Evolutionary conservation across 1,140 invertebrate species (phyloP).

Genomic region (Condylostylus longicornis): DNA sequence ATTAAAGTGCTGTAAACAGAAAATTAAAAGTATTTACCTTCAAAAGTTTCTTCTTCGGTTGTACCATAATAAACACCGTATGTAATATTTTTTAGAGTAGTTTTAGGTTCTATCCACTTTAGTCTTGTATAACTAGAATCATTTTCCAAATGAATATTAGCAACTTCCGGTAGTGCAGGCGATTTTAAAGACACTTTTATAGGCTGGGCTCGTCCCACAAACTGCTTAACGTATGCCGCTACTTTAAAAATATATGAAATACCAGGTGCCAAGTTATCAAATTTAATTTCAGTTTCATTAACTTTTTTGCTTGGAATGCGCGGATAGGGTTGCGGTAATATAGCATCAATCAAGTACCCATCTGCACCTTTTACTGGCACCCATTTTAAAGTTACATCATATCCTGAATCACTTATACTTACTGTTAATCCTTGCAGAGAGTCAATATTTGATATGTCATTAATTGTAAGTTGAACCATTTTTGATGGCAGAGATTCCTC

Average conservation of each 20-base stretch:
- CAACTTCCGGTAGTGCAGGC: constrained; percentile 36
- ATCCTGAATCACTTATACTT: constrained; percentile 31
- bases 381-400: constrained; percentile 45
- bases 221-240: constrained; percentile 41
- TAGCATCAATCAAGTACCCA: constrained; percentile 42
- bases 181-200: constrained; percentile 41
- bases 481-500: constrained; percentile 42
- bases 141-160: constrained; percentile 38
- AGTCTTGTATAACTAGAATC: constrained; percentile 46
- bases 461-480: constrained; percentile 40
- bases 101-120: constrained; percentile 44
- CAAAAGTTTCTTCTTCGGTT: constrained; percentile 33
- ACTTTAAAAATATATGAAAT: constrained; percentile 40
- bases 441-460: constrained; percentile 44
- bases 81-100: constrained; percentile 35
- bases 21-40: constrained; percentile 27
- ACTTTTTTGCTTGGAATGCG: constrained; percentile 27
- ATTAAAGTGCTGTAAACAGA: constrained; percentile 4
- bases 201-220: constrained; percentile 38
- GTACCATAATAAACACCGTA: constrained; percentile 51
- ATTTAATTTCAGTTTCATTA: constrained; percentile 31
- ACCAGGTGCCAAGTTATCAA: constrained; percentile 41
- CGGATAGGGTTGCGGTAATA: constrained; percentile 37
- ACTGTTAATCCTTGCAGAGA: constrained; percentile 41
- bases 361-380: constrained; percentile 39